Percentiles rank a stretch among this genome's conserved stretches.
These are phyloP conservation scores for Strigamia transsilvanica DNA, from an alignment of 2,888 invertebrate genomes.

Conservation along the genomic window DNA sequence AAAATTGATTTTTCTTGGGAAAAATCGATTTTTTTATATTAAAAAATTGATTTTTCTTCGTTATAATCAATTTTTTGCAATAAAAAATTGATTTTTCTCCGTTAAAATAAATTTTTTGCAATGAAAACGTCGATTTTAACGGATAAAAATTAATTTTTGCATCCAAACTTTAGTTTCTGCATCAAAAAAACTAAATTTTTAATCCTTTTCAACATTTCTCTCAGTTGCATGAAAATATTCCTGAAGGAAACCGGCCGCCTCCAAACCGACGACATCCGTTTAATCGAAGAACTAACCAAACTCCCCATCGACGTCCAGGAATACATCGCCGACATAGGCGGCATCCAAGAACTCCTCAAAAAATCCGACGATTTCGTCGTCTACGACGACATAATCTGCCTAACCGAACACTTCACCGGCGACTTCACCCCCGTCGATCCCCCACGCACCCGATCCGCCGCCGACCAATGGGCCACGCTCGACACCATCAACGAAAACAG, in stretches of 20 bases:
- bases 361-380: constrained; percentile 43
- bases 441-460: neutral
- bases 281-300: neutral
- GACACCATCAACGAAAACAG: neutral
- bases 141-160: too few relatives aligned
- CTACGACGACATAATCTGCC: neutral
- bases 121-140: too few relatives aligned
- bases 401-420: neutral
- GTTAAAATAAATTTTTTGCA: too few relatives aligned
- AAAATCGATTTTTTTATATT: too few relatives aligned
- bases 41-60: too few relatives aligned
- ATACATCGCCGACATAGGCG: neutral
- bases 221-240: neutral
- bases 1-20: too few relatives aligned
- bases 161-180: too few relatives aligned
- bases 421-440: neutral
- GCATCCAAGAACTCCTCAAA: neutral
- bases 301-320: constrained; percentile 13
- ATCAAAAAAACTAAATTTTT: neutral
- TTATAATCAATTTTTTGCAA: too few relatives aligned
- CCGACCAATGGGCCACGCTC: neutral
- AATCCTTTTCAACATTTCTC: neutral
- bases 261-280: neutral
- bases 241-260: neutral
- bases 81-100: too few relatives aligned